Evolutionary conservation across 2,797 vertebrate species (phyloP).

Genomic region (Monodelphis domestica): DNA sequence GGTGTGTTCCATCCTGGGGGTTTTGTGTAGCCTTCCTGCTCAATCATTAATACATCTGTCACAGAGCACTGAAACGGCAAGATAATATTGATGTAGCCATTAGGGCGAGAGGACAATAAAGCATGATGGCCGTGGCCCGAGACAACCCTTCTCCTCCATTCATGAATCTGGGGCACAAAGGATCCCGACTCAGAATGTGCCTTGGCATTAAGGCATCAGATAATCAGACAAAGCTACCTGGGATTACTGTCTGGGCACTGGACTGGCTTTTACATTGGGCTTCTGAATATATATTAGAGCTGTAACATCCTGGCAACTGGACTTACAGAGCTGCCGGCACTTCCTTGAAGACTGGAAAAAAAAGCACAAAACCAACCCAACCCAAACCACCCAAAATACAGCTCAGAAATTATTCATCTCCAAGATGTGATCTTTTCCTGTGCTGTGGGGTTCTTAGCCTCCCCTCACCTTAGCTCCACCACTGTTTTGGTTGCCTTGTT

Average conservation of each 20-base stretch:
- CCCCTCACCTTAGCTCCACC: no score
- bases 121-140: background rate
- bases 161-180: background rate
- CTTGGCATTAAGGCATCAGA: background rate
- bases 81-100: conserved; percentile 75
- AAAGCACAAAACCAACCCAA: background rate
- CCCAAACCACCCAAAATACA: background rate
- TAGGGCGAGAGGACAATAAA: conserved; percentile 33
- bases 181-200: background rate
- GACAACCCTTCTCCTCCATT: background rate
- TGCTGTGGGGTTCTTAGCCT: background rate
- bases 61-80: conserved; percentile 20
- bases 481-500: background rate
- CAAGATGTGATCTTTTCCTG: background rate
- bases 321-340: conserved; percentile 43
- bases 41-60: conserved; percentile 76
- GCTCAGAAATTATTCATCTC: conserved; percentile 26
- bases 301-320: background rate
- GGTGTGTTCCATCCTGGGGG: conserved; percentile 27
- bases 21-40: background rate
- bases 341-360: conserved; percentile 23
- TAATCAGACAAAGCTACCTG: background rate
- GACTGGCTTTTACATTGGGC: background rate
- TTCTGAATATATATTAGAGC: background rate
- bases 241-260: background rate